These are phyloP conservation scores for Synanthedon formicaeformis DNA, from an alignment of 2,888 invertebrate species.

Conservation along the genomic window DNA sequence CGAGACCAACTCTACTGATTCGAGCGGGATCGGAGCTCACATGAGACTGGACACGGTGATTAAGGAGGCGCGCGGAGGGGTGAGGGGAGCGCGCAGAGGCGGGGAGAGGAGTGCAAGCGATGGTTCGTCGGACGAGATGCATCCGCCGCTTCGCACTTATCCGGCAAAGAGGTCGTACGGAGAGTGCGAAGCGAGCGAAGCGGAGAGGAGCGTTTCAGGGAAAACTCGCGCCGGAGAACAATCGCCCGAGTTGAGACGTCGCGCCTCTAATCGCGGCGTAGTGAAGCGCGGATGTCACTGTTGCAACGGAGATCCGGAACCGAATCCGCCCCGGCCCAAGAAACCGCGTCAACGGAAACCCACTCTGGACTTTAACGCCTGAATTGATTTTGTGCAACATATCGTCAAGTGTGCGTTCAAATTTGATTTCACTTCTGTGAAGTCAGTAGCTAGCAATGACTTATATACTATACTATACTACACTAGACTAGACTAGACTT, in stretches of 20 bases:
- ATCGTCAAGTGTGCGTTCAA: too few relatives aligned
- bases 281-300: slow-evolving; percentile 74
- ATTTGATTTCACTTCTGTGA: too few relatives aligned
- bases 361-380: slow-evolving; percentile 27
- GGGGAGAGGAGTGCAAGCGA: slow-evolving; percentile 38
- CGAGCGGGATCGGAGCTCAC: slow-evolving; percentile 44
- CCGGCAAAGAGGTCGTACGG: slow-evolving; percentile 39
- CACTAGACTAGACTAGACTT: too few relatives aligned
- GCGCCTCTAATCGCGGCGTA: slow-evolving; percentile 63
- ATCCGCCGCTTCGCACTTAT: slow-evolving; percentile 51
- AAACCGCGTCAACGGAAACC: slow-evolving; percentile 43
- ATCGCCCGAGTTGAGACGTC: slow-evolving; percentile 34
- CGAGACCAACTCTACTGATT: slow-evolving; percentile 55
- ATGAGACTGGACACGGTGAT: slow-evolving; percentile 61
- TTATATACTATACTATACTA: too few relatives aligned
- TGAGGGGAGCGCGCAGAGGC: slow-evolving; percentile 20
- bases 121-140: slow-evolving; percentile 39
- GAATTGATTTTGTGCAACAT: too few relatives aligned
- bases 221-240: slow-evolving; percentile 42
- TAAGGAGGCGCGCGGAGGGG: slow-evolving; percentile 45
- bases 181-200: slow-evolving; percentile 24
- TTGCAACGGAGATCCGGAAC: slow-evolving; percentile 70
- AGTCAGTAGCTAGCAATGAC: too few relatives aligned
- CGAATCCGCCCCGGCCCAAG: slow-evolving; percentile 65
- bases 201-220: slow-evolving; percentile 52